These are phyloP conservation scores for Corythaixoides concolor DNA, from an alignment of 2,113 vertebrate genomes.

Conservation along the genomic window DNA sequence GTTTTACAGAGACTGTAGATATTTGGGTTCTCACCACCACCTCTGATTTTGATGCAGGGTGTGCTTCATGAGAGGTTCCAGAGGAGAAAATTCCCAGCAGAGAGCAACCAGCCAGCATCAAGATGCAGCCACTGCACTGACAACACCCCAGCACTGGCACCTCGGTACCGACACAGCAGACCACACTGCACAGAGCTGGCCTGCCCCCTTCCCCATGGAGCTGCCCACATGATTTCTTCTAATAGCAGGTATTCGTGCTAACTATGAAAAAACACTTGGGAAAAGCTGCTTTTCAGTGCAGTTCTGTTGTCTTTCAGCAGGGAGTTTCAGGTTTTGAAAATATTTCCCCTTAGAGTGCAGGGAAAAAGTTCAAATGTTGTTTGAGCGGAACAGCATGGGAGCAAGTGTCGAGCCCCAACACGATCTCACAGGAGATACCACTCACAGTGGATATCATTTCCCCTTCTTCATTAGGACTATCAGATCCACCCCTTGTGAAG, in stretches of 20 bases:
- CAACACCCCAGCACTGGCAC: background rate
- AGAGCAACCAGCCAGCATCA: background rate
- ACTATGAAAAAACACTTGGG: background rate
- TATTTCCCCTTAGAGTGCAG: accelerated
- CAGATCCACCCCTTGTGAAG: background rate
- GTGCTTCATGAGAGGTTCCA: background rate
- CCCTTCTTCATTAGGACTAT: background rate
- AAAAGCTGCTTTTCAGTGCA: background rate
- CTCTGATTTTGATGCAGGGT: background rate
- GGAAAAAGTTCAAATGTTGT: background rate
- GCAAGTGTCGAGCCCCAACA: background rate
- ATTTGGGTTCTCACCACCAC: background rate
- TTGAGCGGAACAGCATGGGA: background rate
- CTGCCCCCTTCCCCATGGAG: background rate
- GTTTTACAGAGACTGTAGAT: background rate
- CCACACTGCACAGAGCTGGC: accelerated
- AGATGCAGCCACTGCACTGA: accelerated
- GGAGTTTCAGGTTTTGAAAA: background rate
- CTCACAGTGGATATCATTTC: background rate
- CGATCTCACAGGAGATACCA: background rate
- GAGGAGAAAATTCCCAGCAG: background rate
- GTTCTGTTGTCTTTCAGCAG: background rate
- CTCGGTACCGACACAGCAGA: background rate
- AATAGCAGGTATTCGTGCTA: background rate
- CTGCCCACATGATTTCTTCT: accelerated